Base-by-base conservation (phyloP, 2,888 invertebrate species). In the Oscheius sp. region DNA sequence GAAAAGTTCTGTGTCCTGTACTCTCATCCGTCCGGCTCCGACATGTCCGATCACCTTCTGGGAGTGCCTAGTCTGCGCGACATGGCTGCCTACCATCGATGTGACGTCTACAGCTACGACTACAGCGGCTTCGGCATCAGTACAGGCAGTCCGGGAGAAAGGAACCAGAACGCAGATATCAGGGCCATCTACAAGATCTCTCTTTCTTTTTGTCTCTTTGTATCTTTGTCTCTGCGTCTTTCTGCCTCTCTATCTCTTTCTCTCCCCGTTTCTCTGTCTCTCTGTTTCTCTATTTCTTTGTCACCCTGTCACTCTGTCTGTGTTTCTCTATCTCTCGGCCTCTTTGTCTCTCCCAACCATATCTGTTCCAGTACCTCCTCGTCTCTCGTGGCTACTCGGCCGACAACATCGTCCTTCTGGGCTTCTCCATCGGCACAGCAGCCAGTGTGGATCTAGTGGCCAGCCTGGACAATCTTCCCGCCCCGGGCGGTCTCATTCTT, bases 81-180 rank as follows among this genome's bases (percentile, higher is more conserved):
- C 58, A 57, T 83, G 48, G 80, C 83, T 1, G 53, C 76, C 9
- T 85, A 80, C 76, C 80, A 82, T 48, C 59, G 79, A 48, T 83
- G 83, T 60, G 82, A 85, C 53, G 79, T 86, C 5, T 76, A 83
- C 63, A 76, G 80, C 50, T 86, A 82, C 74, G 86, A 86, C 71
- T 86, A 86, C 75, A 76, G 79, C 37, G 86, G 86, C 32, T 85
- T 83, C 73, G 86, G 86, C 1, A 77, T 85, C 51, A 83, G 82
- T 70, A 73, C 77, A 0, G 86, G 86, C 3, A 37, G 72, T 3
- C 75, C 82, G 1, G 76, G 62, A 9, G 85, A 86, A 62, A 47
- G 50, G 7, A 81, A 81, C 50, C 57, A 83, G 57, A 84, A 80
- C 62, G 76, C 80, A 1, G 84, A 85, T 70, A 81, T 85, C 29